Percentiles rank a stretch among this genome's conserved stretches.
Conservation (phyloP, 2,113 vertebrate species). For the Ageneiosus marmoratus region DNA sequence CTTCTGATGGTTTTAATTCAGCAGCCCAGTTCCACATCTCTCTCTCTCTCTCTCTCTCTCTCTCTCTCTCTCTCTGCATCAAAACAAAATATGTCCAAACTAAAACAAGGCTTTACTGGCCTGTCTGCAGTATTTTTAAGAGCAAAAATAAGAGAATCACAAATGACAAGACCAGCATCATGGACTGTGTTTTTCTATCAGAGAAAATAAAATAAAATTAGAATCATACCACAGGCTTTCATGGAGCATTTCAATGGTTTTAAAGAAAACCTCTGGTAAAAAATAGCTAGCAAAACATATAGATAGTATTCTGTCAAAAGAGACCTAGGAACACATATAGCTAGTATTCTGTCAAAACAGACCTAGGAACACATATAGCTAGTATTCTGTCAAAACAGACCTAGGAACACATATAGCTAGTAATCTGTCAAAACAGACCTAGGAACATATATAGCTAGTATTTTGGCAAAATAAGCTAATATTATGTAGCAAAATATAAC, state of each 20-base stretch:
- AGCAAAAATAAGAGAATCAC: background rate
- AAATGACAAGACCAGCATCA: background rate
- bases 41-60: background rate
- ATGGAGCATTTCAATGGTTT: background rate
- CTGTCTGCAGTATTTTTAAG: background rate
- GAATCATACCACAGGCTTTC: background rate
- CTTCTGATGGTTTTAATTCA: conserved; percentile 20
- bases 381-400: background rate
- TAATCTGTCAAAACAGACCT: background rate
- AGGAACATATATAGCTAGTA: background rate
- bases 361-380: background rate
- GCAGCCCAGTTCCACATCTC: background rate
- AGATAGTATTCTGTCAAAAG: background rate
- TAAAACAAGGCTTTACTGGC: background rate
- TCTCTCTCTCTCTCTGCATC: background rate
- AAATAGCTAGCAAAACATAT: background rate
- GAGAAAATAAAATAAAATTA: background rate
- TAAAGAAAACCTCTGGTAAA: background rate
- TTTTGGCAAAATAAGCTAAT: no score
- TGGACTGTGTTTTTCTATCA: background rate
- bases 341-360: background rate
- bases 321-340: background rate
- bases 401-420: background rate
- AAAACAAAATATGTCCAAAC: background rate
- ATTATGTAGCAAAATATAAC: background rate